Evolutionary conservation across 2,797 vertebrate species (phyloP).

Genomic region (Ateles fusciceps): DNA sequence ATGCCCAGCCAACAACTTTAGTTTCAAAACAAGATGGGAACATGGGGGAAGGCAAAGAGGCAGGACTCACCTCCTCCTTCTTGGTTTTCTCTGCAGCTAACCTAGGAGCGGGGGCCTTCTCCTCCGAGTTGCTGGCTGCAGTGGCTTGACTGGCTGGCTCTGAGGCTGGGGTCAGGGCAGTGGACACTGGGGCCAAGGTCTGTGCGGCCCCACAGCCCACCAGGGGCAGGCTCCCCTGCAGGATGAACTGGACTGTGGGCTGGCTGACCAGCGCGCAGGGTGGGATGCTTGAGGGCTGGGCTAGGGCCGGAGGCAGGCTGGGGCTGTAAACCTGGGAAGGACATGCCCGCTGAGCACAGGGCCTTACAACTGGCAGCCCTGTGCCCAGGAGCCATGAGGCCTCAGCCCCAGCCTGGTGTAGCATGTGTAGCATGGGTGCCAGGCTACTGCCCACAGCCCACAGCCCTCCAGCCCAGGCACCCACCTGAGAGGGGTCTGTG

Average conservation of each 20-base stretch:
- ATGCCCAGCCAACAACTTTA: accelerated
- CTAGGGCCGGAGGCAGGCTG: constrained; percentile 70
- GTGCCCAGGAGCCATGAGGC: background rate
- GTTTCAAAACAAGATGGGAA: background rate
- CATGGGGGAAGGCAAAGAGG: accelerated
- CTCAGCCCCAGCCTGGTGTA: background rate
- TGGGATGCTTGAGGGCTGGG: constrained; percentile 77
- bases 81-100: constrained; percentile 81
- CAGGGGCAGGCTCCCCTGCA: constrained; percentile 82
- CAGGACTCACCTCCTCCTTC: constrained; percentile 84
- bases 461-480: background rate
- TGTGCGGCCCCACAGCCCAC: constrained; percentile 68
- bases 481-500: constrained; percentile 80
- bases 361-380: accelerated
- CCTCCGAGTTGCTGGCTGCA: constrained; percentile 69
- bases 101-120: constrained; percentile 66
- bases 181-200: constrained; percentile 75
- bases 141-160: constrained; percentile 77
- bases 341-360: background rate
- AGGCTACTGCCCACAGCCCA: background rate
- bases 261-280: constrained; percentile 81
- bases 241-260: constrained; percentile 81
- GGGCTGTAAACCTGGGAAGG: constrained; percentile 82
- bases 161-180: constrained; percentile 72
- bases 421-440: accelerated